Evolutionary conservation across 2,113 vertebrate genomes (phyloP), one percentile per base, ranked within the genome.

Genomic region (Delphinapterus leucas): DNA sequence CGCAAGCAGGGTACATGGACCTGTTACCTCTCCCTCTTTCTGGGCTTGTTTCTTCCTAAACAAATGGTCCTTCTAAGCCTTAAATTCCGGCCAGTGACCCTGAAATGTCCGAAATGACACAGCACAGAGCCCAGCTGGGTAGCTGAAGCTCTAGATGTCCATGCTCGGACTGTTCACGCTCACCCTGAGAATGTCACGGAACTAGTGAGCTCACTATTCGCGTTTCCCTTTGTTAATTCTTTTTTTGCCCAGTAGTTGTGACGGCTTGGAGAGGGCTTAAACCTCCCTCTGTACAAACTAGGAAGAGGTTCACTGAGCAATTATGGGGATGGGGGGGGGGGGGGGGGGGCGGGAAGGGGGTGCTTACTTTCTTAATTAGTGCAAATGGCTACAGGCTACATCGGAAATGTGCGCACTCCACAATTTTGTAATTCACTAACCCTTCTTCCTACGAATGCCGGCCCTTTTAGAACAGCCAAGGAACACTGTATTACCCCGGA

Each of bases 321-420:
- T 26, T 31, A 38, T 3, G 14, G 53, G 17, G 11, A 7, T 0
- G 14, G 65, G 23, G 9, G 14, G 55, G 33, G n/a, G n/a, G n/a
- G n/a, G n/a, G 9, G 41, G 6, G 3, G 25, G 8, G 15, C 0
- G 12, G 4, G 2, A 11, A 3, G 3, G 4, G 21, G 9, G 31
- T 13, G 36, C 49, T 41, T 44, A 38, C 26, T 61, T 49, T 86
- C 73, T 71, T 47, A 28, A 47, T 38, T 23, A 47, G 31, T 49
- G 2, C 25, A 53, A 91, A 55, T 0, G 8, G 14, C 41, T 70
- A n/a, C 3, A 85, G 28, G 47, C 12, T 38, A 71, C 15, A 20
- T 18, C 28, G 14, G 36, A 70, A 47, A 8, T 10, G 7, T 12
- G 10, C 12, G 3, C 0, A 0, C 73, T 8, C 9, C 8, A 63